Evolutionary conservation across 2,113 vertebrate genomes (phyloP).

Genomic region (Chaenocephalus aceratus): DNA sequence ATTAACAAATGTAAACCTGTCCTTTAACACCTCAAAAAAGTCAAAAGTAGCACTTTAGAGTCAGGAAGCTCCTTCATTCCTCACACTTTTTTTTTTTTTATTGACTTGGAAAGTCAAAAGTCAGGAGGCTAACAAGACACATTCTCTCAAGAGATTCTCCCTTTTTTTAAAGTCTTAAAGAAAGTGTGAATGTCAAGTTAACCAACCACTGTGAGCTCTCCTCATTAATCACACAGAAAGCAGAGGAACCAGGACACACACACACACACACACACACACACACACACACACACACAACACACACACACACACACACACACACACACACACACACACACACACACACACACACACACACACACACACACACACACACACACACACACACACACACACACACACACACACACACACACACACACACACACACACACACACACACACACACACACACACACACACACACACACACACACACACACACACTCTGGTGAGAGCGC

Average conservation of each 20-base stretch:
- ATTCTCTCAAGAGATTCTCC: slow-evolving; percentile 34
- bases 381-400: no score
- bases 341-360: no score
- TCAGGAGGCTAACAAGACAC: slow-evolving; percentile 49
- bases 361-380: no score
- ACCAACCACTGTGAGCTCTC: slow-evolving; percentile 55
- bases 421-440: no score
- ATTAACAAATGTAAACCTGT: neutral
- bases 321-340: slow-evolving; percentile 43
- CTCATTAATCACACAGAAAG: no score
- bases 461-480: no score
- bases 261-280: no score
- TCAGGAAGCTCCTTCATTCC: slow-evolving; percentile 4
- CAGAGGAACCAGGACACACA: no score
- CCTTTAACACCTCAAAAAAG: slow-evolving; percentile 34
- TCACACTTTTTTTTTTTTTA: neutral
- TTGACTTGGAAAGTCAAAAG: slow-evolving; percentile 50
- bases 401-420: no score
- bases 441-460: no score
- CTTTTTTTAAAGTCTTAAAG: slow-evolving; percentile 52
- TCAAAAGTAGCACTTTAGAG: slow-evolving; percentile 58
- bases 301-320: slow-evolving; percentile 41
- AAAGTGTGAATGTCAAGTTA: slow-evolving; percentile 53
- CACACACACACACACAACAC: no score
- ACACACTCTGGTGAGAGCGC: no score